Conservation (phyloP, 2,888 invertebrate genomes). For the Xylophagus ater region DNA sequence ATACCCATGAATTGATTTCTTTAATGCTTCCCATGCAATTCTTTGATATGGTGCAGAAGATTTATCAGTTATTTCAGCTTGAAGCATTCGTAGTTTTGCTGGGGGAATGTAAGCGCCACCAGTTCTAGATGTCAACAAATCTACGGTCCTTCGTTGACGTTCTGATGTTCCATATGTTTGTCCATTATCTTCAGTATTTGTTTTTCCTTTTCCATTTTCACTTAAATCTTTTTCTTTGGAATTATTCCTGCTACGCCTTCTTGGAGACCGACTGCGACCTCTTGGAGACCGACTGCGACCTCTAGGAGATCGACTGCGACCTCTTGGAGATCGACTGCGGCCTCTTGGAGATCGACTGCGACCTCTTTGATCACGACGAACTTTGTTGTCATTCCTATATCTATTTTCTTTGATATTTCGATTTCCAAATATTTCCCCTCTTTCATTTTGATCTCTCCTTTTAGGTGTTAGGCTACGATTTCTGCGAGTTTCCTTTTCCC, state of each 20-base stretch:
- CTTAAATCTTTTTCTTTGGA: not conserved
- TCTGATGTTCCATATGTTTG: slow-evolving; percentile 25
- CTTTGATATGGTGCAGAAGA: slow-evolving; percentile 89
- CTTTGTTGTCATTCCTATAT: slow-evolving; percentile 1
- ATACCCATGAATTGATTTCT: slow-evolving; percentile 95
- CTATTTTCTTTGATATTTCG: not conserved
- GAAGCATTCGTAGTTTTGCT: slow-evolving; percentile 89
- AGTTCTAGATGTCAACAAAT: slow-evolving; percentile 69
- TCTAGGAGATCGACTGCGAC: not conserved
- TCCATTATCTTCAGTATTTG: slow-evolving; percentile 1
- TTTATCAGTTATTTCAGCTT: slow-evolving; percentile 92
- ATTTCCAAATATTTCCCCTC: not conserved
- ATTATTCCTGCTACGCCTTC: not conserved
- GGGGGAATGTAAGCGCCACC: slow-evolving; percentile 98
- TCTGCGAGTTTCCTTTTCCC: no score
- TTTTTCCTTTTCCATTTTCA: not conserved
- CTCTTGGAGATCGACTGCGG: not conserved
- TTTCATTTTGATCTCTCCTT: not conserved
- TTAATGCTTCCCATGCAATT: slow-evolving; percentile 96
- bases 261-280: not conserved
- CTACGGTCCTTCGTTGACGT: slow-evolving; percentile 40
- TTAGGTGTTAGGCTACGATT: no score
- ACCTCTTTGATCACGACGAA: not conserved
- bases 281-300: not conserved
- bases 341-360: not conserved